Evolutionary conservation across 2,113 vertebrate genomes (phyloP), one percentile per base, ranked within the genome.

Genomic region (Pelusios castaneus): DNA sequence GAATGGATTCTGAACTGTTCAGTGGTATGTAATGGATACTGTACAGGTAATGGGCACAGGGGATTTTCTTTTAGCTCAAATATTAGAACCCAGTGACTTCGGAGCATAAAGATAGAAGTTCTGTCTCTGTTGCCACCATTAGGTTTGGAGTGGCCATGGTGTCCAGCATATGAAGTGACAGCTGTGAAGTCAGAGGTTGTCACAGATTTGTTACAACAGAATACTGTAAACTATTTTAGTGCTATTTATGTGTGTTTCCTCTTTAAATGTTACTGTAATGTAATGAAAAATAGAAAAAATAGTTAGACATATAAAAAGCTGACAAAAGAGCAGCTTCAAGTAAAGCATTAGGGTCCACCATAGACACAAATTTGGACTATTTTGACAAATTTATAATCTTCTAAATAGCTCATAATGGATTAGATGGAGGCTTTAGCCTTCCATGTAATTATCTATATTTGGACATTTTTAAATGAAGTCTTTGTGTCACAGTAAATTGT

Each of bases 251-350:
- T 78, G 22, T 11, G 29, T 29, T 82, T 41, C 51, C 43, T 29
- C 10, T 52, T 80, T 58, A 38, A 80, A 29, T 16, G 31, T 47
- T 73, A 51, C 51, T 27, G n/a, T 70, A 70, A 38, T 93, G 93
- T 89, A 52, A 75, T 94, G 86, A 82, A 94, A 96, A 93, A 63
- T 87, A 75, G 79, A 81, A 94, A 60, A 78, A 95, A 82, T 16
- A 76, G 54, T 92, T 12, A 8, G 70, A 89, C 85, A 93, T 85
- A 52, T 70, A 79, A n/a, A 24, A 82, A 56, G 25, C 73, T 58
- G 58, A 88, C 24, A 92, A 96, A 95, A 84, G 29, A 87, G 60
- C 45, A 47, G 93, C 47, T 96, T 95, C 75, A 91, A 91, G 93
- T 21, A 31, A 77, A 9, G 31, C 79, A 84, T 92, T 88, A 24